phyloP scores from a whole-genome alignment of 2,797 vertebrate genomes.

The Brotula barbata region DNA sequence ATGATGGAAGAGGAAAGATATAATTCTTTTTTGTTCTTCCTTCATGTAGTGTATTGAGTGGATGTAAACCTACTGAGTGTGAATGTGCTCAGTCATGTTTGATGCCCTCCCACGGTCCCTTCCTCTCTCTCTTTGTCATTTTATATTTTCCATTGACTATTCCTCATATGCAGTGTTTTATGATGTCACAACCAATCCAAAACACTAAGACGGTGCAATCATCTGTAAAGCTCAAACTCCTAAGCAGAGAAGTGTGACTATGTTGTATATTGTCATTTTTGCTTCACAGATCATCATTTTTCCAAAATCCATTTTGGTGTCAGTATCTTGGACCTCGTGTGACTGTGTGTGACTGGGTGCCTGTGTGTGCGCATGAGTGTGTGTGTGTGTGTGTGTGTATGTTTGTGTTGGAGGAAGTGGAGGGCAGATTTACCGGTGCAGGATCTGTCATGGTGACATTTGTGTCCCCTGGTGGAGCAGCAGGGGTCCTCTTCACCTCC shows the following conservation, averaged over 20 bases:
- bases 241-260: background rate
- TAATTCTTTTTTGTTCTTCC: too few relatives aligned
- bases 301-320: too few relatives aligned
- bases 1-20: too few relatives aligned
- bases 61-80: background rate
- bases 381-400: slow-evolving; percentile 38
- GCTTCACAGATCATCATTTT: too few relatives aligned
- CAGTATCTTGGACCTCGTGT: slow-evolving; percentile 1
- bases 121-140: slow-evolving; percentile 11
- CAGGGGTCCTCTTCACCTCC: slow-evolving; percentile 80
- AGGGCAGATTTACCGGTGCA: slow-evolving; percentile 72
- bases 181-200: slow-evolving; percentile 19
- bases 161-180: slow-evolving; percentile 32
- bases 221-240: background rate
- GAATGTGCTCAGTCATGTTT: background rate
- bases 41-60: background rate
- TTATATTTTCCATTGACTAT: slow-evolving; percentile 36
- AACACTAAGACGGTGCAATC: slow-evolving; percentile 17
- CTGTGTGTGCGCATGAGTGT: slow-evolving; percentile 23
- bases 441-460: slow-evolving; percentile 83
- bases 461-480: slow-evolving; percentile 79
- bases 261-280: background rate
- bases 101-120: slow-evolving; percentile 16
- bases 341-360: slow-evolving; percentile 32
- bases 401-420: slow-evolving; percentile 30